These are phyloP conservation scores for Ctenicera cuprea DNA, from an alignment of 2,888 invertebrate genomes.

Conservation along the genomic window DNA sequence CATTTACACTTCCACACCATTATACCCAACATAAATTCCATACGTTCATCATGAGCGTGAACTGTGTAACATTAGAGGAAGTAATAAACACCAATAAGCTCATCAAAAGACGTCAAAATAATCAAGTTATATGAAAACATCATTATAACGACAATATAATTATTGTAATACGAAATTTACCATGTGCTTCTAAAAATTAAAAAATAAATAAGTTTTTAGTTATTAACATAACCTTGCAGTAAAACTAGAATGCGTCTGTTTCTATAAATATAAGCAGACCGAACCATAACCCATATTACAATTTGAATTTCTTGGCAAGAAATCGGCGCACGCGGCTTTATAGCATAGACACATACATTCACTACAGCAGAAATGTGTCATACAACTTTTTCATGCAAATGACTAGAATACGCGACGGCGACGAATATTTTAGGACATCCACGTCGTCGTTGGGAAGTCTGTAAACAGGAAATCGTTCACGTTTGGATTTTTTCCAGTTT, in stretches of 20 bases:
- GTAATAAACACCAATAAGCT: too few species aligned
- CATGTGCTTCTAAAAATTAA: too few species aligned
- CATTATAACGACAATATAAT: too few species aligned
- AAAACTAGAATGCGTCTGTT: not conserved
- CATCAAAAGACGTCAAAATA: too few species aligned
- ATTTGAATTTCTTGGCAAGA: slow-evolving; percentile 47
- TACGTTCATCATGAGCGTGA: too few species aligned
- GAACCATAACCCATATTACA: slow-evolving; percentile 44
- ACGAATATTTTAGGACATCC: slow-evolving; percentile 35
- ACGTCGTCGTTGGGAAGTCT: slow-evolving; percentile 5
- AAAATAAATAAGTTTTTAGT: too few species aligned
- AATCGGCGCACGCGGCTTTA: slow-evolving; percentile 20
- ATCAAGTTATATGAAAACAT: too few species aligned
- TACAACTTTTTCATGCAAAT: slow-evolving; percentile 46
- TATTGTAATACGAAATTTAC: too few species aligned
- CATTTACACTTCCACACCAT: too few species aligned
- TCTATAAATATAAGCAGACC: slow-evolving; percentile 37
- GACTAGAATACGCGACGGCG: slow-evolving; percentile 32
- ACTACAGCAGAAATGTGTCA: slow-evolving; percentile 40
- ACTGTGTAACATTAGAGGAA: too few species aligned
- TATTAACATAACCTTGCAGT: not conserved
- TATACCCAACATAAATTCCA: too few species aligned
- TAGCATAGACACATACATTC: slow-evolving; percentile 37
- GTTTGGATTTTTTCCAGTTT: slow-evolving; percentile 18
- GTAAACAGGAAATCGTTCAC: slow-evolving; percentile 28